Conservation (phyloP, 2,888 invertebrate genomes). For the Branchinecta sandiegonensis region DNA sequence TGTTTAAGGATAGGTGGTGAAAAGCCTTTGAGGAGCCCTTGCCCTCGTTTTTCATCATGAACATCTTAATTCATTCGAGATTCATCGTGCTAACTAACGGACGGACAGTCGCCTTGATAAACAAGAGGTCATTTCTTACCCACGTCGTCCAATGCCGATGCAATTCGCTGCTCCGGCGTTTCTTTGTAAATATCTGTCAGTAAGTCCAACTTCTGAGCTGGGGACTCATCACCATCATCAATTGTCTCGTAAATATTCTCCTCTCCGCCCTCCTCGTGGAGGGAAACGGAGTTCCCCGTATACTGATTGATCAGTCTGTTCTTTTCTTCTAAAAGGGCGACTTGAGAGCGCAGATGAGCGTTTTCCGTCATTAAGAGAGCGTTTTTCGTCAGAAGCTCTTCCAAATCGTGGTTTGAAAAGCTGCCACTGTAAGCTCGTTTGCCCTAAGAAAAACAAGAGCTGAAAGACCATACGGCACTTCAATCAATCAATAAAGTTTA, state of each 20-base stretch:
- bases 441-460: neutral
- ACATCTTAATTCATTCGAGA: no score
- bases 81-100: no score
- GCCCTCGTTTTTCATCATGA: no score
- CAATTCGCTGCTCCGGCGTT: neutral
- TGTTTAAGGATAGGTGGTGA: no score
- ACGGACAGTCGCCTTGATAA: no score
- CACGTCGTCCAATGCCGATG: neutral
- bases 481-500: no score
- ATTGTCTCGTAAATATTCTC: neutral
- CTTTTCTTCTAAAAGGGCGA: conserved; percentile 1
- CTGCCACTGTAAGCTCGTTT: neutral
- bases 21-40: no score
- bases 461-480: no score
- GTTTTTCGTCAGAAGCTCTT: conserved; percentile 14
- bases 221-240: neutral
- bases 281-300: neutral
- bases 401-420: conserved; percentile 6
- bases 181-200: conserved; percentile 9
- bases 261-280: neutral
- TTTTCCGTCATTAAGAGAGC: conserved; percentile 15
- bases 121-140: neutral
- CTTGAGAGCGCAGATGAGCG: conserved; percentile 17
- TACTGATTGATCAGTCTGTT: neutral
- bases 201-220: neutral